These are phyloP conservation scores for Pogonocherus hispidulus DNA, from an alignment of 2,888 invertebrate species.

Conservation along the genomic window DNA sequence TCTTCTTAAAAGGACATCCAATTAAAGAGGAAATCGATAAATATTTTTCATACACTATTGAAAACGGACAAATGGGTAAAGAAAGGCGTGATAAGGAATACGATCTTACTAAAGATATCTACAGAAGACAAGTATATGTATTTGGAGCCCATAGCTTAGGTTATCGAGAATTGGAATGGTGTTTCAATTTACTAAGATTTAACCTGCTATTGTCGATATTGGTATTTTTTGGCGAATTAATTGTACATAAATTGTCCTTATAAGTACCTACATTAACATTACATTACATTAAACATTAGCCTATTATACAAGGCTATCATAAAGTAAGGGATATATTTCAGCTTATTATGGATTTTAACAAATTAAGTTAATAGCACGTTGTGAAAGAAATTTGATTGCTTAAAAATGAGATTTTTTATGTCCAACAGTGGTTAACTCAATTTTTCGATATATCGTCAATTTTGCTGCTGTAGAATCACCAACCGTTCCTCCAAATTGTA, in stretches of 20 bases:
- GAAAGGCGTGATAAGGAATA: background rate
- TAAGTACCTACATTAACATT: too few species aligned
- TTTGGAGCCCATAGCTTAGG: background rate
- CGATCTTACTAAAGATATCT: background rate
- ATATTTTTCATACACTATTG: background rate
- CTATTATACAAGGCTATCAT: too few species aligned
- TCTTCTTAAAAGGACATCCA: slow-evolving; percentile 11
- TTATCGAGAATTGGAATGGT: background rate
- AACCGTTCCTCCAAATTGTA: too few species aligned
- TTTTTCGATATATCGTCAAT: too few species aligned
- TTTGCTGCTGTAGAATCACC: too few species aligned
- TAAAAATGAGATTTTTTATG: too few species aligned
- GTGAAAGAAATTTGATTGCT: too few species aligned
- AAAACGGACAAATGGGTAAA: background rate
- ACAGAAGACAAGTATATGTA: background rate
- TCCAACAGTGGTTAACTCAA: too few species aligned
- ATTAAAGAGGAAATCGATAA: slow-evolving; percentile 14
- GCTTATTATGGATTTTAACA: too few species aligned
- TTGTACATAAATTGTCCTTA: background rate
- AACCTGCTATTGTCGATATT: background rate
- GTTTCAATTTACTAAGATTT: background rate
- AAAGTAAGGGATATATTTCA: too few species aligned
- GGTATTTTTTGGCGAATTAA: background rate
- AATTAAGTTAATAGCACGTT: too few species aligned
- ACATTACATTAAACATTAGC: too few species aligned